Evolutionary conservation across 92 coral and sea anemone genomes (phyloP).

Genomic region (Nematostella vectensis): DNA sequence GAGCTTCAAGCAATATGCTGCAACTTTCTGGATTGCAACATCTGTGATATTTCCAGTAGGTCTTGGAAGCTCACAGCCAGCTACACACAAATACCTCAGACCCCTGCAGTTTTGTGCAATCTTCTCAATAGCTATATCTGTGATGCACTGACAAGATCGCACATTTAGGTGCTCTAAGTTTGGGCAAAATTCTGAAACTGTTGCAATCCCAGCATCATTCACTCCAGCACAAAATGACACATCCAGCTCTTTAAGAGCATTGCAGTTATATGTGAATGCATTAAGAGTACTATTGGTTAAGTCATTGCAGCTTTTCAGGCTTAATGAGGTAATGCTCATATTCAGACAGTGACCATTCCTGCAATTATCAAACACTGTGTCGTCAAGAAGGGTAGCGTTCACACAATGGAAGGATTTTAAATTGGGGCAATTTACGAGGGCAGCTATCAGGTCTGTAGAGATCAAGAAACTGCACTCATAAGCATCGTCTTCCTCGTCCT

Average conservation of each 20-base stretch:
- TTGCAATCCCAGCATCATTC: conserved; percentile 48
- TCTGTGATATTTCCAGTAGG: conserved; percentile 70
- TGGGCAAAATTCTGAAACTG: conserved; percentile 56
- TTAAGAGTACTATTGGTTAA: conserved; percentile 28
- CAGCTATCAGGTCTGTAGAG: conserved; percentile 18
- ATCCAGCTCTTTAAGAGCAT: conserved; percentile 34
- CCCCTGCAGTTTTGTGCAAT: conserved; percentile 49
- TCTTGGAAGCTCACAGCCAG: conserved; percentile 68
- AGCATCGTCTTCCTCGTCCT: conserved; percentile 35
- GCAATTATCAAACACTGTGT: conserved; percentile 14
- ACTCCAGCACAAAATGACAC: conserved; percentile 68
- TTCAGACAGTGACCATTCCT: conserved; percentile 4
- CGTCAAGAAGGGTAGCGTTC: conserved; percentile 40
- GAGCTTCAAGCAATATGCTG: conserved; percentile 42
- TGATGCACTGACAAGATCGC: conserved; percentile 60
- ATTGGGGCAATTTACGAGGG: conserved; percentile 15
- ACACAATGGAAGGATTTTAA: conserved; percentile 36
- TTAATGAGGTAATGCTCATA: conserved; percentile 16
- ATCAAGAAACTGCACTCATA: conserved; percentile 26
- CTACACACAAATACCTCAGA: conserved; percentile 54
- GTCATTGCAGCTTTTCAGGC: conserved; percentile 44
- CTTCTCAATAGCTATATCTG: conserved; percentile 60
- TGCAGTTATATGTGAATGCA: conserved; percentile 22
- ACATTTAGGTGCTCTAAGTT: conserved; percentile 45
- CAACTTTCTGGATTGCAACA: conserved; percentile 63